Conservation (phyloP, 2,797 vertebrate species). For the Nothura maculosa region DNA sequence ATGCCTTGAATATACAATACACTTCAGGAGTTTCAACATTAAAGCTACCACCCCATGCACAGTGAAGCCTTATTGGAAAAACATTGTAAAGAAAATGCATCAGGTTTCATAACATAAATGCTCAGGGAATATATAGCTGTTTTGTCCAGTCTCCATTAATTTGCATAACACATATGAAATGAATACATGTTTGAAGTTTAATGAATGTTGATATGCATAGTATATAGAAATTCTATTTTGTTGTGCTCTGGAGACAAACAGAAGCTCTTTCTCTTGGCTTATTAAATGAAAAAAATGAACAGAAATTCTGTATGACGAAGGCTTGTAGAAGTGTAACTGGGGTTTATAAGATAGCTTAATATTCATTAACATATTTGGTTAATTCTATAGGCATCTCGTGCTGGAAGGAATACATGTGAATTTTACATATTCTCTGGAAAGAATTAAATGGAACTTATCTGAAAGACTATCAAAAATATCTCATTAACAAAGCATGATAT, state of each 20-base stretch:
- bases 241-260: not conserved
- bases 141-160: not conserved
- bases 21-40: slow-evolving; percentile 12
- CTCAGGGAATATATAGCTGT: not conserved
- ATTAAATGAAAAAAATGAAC: not conserved
- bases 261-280: not conserved
- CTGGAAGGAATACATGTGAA: not conserved
- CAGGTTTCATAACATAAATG: not conserved
- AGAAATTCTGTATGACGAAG: not conserved
- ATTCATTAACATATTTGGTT: not conserved
- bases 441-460: slow-evolving; percentile 1
- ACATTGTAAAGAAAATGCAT: not conserved
- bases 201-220: not conserved
- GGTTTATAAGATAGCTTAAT: not conserved
- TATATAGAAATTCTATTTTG: not conserved
- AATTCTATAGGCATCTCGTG: not conserved
- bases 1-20: not conserved
- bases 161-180: not conserved
- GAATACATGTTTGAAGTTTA: not conserved
- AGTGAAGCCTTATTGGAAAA: slow-evolving; percentile 1
- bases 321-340: not conserved
- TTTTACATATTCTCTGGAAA: not conserved
- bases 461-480: not conserved
- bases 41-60: not conserved
- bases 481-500: slow-evolving; percentile 33